These are phyloP conservation scores for Chroicocephalus ridibundus DNA, from an alignment of 2,113 vertebrate genomes.

Conservation along the genomic window DNA sequence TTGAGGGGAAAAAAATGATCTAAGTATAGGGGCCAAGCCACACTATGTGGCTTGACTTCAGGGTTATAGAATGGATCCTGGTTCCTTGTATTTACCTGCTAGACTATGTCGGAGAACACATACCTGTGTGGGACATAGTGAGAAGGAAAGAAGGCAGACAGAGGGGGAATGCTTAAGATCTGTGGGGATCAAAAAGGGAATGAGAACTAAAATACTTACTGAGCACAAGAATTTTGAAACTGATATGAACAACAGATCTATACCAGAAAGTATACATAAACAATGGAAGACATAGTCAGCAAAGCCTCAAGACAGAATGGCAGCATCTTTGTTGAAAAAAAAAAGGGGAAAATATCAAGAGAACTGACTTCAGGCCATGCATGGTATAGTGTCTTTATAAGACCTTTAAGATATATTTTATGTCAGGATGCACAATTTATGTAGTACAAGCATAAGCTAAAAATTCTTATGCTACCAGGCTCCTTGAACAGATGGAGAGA, in stretches of 20 bases:
- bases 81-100: background rate
- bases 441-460: background rate
- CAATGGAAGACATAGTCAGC: background rate
- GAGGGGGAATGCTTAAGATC: background rate
- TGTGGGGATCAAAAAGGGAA: background rate
- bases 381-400: background rate
- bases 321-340: background rate
- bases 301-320: background rate
- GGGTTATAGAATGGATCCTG: background rate
- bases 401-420: background rate
- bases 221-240: background rate
- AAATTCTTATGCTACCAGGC: background rate
- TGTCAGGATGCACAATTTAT: background rate
- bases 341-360: fast-evolving
- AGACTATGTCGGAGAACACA: background rate
- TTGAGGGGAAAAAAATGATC: background rate
- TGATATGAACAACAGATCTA: background rate
- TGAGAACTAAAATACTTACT: background rate
- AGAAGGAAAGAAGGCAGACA: background rate
- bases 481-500: background rate
- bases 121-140: background rate
- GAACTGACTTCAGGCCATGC: background rate
- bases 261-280: background rate
- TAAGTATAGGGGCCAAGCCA: background rate
- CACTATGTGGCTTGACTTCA: background rate